These are phyloP conservation scores for Microchirus variegatus DNA, from an alignment of 2,797 vertebrate species.

Conservation along the genomic window DNA sequence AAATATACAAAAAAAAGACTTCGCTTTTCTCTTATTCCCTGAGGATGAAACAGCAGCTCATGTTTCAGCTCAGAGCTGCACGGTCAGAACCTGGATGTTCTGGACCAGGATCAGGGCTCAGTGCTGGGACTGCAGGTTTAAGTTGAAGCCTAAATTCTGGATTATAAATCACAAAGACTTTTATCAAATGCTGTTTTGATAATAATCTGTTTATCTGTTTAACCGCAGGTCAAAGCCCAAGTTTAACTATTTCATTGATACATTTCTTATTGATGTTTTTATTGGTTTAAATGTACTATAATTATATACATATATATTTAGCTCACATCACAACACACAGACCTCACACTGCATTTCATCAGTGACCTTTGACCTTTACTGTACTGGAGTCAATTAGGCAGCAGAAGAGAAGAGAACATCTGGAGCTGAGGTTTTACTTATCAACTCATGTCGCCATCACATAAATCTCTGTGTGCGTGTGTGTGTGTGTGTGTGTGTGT, in stretches of 20 bases:
- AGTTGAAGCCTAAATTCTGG: conserved; percentile 31
- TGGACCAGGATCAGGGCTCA: conserved; percentile 40
- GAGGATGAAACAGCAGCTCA: conserved; percentile 57
- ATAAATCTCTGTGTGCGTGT: conserved; percentile 68
- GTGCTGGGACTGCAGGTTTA: conserved; percentile 32
- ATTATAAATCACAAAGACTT: no score
- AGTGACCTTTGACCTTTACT: conserved; percentile 37
- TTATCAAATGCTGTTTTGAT: no score
- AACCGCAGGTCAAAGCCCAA: no score
- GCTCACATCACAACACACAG: no score
- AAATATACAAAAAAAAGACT: conserved; percentile 43
- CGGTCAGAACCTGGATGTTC: conserved; percentile 39
- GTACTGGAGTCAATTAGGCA: conserved; percentile 45
- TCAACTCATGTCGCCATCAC: conserved; percentile 61
- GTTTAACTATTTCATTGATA: no score
- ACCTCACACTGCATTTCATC: conserved; percentile 15
- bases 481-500: conserved; percentile 65
- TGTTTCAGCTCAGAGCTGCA: conserved; percentile 46
- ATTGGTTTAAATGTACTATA: no score
- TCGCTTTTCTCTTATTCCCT: conserved; percentile 59
- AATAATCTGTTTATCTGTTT: no score
- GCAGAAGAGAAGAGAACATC: conserved; percentile 61
- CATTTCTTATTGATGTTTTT: no score
- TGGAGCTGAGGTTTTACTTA: conserved; percentile 60
- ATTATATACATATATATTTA: no score